Conservation (phyloP, 2,113 vertebrate species). For the Plestiodon gilberti region DNA sequence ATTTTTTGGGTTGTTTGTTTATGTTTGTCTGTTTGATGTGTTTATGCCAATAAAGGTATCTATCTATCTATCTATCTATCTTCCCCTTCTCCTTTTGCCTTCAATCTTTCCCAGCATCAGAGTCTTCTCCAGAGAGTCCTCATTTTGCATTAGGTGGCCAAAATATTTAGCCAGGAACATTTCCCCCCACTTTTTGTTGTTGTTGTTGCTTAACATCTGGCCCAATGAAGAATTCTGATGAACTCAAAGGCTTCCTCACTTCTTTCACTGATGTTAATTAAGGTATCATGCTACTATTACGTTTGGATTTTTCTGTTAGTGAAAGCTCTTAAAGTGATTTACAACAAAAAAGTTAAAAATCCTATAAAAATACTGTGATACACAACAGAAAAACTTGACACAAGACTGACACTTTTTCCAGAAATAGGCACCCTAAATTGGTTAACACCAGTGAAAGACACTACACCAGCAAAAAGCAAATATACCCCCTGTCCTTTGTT, state of each 20-base stretch:
- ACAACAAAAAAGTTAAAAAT: neutral
- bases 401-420: no score
- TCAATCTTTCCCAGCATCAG: no score
- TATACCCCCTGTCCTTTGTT: neutral
- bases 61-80: no score
- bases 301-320: neutral
- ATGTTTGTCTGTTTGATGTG: no score
- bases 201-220: no score
- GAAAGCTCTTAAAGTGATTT: neutral
- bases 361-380: neutral
- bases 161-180: no score
- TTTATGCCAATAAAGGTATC: no score
- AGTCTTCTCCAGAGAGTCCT: no score
- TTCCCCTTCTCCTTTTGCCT: no score
- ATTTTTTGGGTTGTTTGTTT: no score
- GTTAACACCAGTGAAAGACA: neutral
- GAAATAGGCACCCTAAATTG: neutral
- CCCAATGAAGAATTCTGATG: neutral
- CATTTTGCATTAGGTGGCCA: no score
- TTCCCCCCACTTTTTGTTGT: no score
- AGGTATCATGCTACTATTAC: neutral
- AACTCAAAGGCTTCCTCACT: neutral
- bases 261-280: neutral
- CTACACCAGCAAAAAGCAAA: neutral
- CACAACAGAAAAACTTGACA: neutral